Percentiles rank a stretch among this genome's conserved stretches.
phyloP scores from a whole-genome alignment of 2,888 invertebrate species.

The Bembecia ichneumoniformis region DNA sequence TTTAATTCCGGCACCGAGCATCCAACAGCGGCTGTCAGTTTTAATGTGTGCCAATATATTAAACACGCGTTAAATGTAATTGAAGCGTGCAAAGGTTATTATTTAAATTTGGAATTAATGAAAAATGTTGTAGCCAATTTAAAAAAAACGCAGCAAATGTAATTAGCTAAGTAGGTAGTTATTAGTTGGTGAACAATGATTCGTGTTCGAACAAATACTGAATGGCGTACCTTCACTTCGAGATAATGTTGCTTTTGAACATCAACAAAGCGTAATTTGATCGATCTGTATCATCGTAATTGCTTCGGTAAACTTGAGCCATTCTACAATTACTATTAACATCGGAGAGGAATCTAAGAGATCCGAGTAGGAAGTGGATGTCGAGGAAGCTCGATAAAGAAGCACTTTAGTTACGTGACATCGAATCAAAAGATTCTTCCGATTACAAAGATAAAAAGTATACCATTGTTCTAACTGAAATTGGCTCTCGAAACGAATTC shows the following conservation, averaged over 20 bases:
- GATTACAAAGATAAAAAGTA: no score
- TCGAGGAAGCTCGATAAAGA: no score
- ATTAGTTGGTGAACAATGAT: constrained; percentile 8
- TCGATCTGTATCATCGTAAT: constrained; percentile 54
- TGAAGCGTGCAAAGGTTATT: background rate
- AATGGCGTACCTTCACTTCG: constrained; percentile 26
- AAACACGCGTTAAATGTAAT: background rate
- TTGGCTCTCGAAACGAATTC: no score
- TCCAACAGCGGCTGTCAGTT: constrained; percentile 2
- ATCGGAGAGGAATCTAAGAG: constrained; percentile 10
- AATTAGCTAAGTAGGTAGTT: constrained; percentile 4
- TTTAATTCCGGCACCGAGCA: background rate
- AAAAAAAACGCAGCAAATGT: constrained; percentile 1
- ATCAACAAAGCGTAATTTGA: constrained; percentile 41
- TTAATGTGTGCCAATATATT: background rate
- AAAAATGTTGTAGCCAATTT: background rate
- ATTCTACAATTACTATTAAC: constrained; percentile 27
- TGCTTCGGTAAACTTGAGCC: constrained; percentile 40
- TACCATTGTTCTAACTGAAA: no score
- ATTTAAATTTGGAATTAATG: no score
- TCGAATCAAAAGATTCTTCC: constrained; percentile 2
- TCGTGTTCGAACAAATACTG: constrained; percentile 7
- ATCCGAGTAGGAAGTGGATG: constrained; percentile 28
- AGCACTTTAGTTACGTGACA: constrained; percentile 20
- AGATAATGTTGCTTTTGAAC: constrained; percentile 25